phyloP scores from a whole-genome alignment of 2,888 invertebrate genomes.

The Gibbula magus region DNA sequence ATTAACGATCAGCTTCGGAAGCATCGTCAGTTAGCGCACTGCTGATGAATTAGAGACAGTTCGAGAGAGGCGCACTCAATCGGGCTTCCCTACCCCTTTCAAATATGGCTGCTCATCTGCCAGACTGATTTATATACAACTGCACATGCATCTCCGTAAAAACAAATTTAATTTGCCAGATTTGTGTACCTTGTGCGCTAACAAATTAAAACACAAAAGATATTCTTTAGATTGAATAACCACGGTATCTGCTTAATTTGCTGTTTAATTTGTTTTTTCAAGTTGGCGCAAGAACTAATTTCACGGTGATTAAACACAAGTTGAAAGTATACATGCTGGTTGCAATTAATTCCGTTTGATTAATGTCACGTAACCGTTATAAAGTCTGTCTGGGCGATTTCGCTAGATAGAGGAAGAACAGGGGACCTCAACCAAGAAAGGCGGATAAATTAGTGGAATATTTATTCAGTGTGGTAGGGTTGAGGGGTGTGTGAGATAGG shows the following conservation, averaged over 20 bases:
- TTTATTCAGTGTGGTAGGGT: no score
- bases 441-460: no score
- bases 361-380: slow-evolving; percentile 1
- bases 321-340: slow-evolving; percentile 8
- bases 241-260: slow-evolving; percentile 5
- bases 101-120: background rate
- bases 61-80: background rate
- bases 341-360: slow-evolving; percentile 10
- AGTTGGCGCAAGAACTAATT: slow-evolving; percentile 16
- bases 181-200: slow-evolving; percentile 18
- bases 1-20: slow-evolving; percentile 46
- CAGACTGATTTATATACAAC: slow-evolving; percentile 22
- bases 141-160: background rate
- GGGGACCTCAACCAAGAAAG: no score
- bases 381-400: background rate
- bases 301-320: slow-evolving; percentile 14
- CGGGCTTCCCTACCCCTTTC: background rate
- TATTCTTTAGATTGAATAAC: slow-evolving; percentile 9
- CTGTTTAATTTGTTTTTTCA: slow-evolving; percentile 12
- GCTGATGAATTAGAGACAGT: slow-evolving; percentile 39
- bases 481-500: no score
- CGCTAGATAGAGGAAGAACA: background rate
- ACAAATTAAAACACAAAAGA: slow-evolving; percentile 24
- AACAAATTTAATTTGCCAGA: slow-evolving; percentile 20
- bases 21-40: slow-evolving; percentile 30